These are phyloP conservation scores for Platycheirus albimanus DNA, from an alignment of 2,888 invertebrate genomes.

Conservation along the genomic window DNA sequence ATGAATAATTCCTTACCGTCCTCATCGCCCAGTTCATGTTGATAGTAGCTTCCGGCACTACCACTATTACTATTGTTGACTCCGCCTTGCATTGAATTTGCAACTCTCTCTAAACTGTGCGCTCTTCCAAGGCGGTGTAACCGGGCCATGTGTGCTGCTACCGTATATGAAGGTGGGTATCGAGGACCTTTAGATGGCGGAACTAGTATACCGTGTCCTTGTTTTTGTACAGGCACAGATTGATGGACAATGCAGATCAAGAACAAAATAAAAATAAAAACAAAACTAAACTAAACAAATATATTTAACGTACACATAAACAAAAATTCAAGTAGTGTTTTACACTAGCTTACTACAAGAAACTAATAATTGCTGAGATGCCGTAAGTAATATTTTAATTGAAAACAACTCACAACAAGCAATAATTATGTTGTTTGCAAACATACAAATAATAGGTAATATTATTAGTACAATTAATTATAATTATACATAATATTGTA, in stretches of 20 bases:
- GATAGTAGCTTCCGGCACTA: conserved; percentile 54
- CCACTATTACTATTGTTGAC: conserved; percentile 10
- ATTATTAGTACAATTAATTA: too few relatives aligned
- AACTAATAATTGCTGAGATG: too few relatives aligned
- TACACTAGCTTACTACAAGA: too few relatives aligned
- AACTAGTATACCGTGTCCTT: conserved; percentile 59
- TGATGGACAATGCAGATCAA: conserved; percentile 31
- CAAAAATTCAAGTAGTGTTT: conserved; percentile 8
- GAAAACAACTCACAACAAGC: too few relatives aligned
- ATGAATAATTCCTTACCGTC: conserved; percentile 62
- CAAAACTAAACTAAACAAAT: conserved; percentile 22
- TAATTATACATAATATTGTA: too few relatives aligned
- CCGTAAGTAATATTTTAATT: too few relatives aligned
- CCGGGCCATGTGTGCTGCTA: conserved; percentile 93
- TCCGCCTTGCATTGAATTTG: conserved; percentile 48
- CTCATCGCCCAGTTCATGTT: conserved; percentile 62
- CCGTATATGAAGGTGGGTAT: conserved; percentile 92
- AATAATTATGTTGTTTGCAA: too few relatives aligned
- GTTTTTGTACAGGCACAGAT: conserved; percentile 8
- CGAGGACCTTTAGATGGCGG: conserved; percentile 73
- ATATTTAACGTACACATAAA: background rate
- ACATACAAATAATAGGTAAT: background rate
- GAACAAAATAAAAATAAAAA: conserved; percentile 47
- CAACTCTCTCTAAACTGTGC: conserved; percentile 93
- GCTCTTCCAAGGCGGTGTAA: conserved; percentile 91